Evolutionary conservation across 2,113 vertebrate genomes (phyloP).

Genomic region (Rhabdomys dilectus): DNA sequence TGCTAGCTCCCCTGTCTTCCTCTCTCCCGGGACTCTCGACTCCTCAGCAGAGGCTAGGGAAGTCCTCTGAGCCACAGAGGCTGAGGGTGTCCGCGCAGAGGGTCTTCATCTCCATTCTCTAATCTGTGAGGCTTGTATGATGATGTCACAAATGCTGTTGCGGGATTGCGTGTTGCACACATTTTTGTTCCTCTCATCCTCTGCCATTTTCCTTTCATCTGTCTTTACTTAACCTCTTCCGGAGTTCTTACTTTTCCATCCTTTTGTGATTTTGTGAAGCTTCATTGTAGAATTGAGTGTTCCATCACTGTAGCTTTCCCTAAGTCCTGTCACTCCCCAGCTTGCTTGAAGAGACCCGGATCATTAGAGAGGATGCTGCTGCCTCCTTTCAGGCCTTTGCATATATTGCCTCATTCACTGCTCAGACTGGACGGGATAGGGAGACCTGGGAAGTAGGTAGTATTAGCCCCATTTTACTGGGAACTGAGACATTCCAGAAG

Average conservation of each 20-base stretch:
- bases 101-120: neutral
- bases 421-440: neutral
- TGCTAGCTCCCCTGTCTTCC: neutral
- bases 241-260: slow-evolving; percentile 24
- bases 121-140: neutral
- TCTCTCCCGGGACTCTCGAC: neutral
- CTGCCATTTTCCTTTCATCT: slow-evolving; percentile 9
- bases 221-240: slow-evolving; percentile 15
- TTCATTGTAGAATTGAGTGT: slow-evolving; percentile 27
- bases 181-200: slow-evolving; percentile 31
- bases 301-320: neutral
- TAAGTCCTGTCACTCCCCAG: neutral
- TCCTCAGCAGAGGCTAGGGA: neutral
- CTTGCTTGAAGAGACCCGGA: neutral
- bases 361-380: neutral
- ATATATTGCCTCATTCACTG: neutral
- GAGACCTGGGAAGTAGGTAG: neutral
- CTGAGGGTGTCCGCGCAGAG: accelerated
- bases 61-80: neutral
- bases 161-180: neutral
- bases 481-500: neutral
- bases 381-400: neutral
- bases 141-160: neutral
- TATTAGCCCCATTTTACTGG: neutral
- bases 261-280: slow-evolving; percentile 34